These are phyloP conservation scores for Phyllotreta cruciferae DNA, from an alignment of 2,888 invertebrate species.

Conservation along the genomic window DNA sequence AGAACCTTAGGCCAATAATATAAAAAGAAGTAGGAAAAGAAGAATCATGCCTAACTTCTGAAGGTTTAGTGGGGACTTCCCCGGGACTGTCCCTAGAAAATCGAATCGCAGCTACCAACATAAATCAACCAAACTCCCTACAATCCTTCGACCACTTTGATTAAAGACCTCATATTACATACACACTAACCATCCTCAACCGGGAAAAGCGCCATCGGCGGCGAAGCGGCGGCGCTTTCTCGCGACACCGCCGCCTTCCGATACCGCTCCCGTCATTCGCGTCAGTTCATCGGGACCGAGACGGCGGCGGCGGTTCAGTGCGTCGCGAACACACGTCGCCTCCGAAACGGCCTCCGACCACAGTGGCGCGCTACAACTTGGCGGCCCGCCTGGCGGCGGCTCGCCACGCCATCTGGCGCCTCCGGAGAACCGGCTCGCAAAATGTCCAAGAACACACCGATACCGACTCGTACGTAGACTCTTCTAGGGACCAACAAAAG, in stretches of 20 bases:
- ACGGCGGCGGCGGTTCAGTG: conserved; percentile 25
- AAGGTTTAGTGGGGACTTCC: no score
- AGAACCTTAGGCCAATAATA: no score
- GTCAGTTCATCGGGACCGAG: conserved; percentile 19
- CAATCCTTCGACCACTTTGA: not conserved
- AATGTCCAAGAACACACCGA: conserved; percentile 53
- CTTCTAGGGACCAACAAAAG: conserved; percentile 46
- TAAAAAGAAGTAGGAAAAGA: no score
- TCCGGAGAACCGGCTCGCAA: conserved; percentile 62
- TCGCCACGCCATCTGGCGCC: conserved; percentile 75
- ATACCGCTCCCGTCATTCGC: conserved; percentile 4
- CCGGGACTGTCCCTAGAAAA: no score
- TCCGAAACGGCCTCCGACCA: conserved; percentile 53
- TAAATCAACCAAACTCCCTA: no score
- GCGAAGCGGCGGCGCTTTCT: conserved; percentile 15
- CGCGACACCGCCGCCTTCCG: conserved; percentile 9
- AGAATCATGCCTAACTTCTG: no score
- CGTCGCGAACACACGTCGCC: conserved; percentile 32
- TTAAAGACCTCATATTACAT: not conserved
- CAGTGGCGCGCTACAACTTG: conserved; percentile 74
- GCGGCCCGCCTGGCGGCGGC: conserved; percentile 73
- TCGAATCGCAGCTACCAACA: no score
- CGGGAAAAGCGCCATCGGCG: not conserved
- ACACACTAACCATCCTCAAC: conserved; percentile 15
- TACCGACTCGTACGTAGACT: conserved; percentile 58